A percentile compares a stretch with the other conserved stretches of the same genome.
These are phyloP conservation scores for Thera britannica DNA, from an alignment of 2,888 invertebrate species.

Conservation along the genomic window DNA sequence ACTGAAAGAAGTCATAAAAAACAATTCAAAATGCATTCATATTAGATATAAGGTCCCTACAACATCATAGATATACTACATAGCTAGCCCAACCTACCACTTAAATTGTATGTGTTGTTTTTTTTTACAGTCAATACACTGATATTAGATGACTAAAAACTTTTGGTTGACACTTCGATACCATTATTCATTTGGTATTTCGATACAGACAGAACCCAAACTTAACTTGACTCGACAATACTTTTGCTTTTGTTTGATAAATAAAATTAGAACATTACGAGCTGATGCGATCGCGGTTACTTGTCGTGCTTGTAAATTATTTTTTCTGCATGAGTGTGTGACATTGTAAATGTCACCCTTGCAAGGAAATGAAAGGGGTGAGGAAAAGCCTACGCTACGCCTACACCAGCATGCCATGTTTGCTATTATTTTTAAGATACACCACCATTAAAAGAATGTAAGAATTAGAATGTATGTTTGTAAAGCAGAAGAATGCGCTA, in stretches of 20 bases:
- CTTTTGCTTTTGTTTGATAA: conserved; percentile 37
- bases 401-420: not conserved
- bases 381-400: not conserved
- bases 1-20: no score
- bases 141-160: no score
- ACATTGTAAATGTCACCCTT: conserved; percentile 18
- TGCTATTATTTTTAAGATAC: not conserved
- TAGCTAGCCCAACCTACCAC: no score
- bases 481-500: not conserved
- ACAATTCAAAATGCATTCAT: no score
- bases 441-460: not conserved
- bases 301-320: conserved; percentile 29
- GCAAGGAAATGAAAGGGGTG: conserved; percentile 12
- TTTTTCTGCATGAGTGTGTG: conserved; percentile 40
- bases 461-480: not conserved
- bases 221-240: not conserved
- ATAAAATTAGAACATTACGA: conserved; percentile 57
- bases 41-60: no score
- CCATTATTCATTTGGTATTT: no score
- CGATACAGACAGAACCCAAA: not conserved
- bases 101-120: no score
- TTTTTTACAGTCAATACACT: not conserved
- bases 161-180: no score
- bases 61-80: no score
- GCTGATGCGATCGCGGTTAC: conserved; percentile 54